Evolutionary conservation across 2,888 invertebrate genomes (phyloP), one percentile per base, ranked within the genome.

Genomic region (Heliconius aoede): DNA sequence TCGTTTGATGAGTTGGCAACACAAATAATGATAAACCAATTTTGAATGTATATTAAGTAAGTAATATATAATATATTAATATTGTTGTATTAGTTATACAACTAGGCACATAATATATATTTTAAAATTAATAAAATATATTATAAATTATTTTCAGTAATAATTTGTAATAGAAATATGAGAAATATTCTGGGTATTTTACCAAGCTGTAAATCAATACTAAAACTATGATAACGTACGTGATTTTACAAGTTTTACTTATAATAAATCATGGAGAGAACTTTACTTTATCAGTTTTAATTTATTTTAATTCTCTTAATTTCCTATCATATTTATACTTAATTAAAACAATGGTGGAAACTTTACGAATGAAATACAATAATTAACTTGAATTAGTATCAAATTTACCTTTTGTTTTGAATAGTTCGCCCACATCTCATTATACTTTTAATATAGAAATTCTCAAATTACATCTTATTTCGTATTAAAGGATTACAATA

Each of bases 311-410:
- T 64, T 64, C 5, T 32, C 32, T 5, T n/a, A 36, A 64, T 64
- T 64, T 64, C n/a, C 11, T 64, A 64, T 36, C 32, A 13, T 1
- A 32, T 64, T 32, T 64, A 21, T 9, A 11, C 4, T 32, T 24
- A n/a, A n/a, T 32, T 64, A 4, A 7, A n/a, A 64, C 64, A 64
- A 64, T 64, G 64, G 64, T 64, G 64, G 64, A 64, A 64, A 32
- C 36, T 36, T 60, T n/a, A n/a, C n/a, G 7, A 11, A 32, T 4
- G n/a, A 64, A 21, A 32, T 13, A 64, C 24, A 26, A 24, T 15
- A 60, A 26, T 60, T 18, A 15, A 5, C 60, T 60, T 60, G 2
- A 26, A 36, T 24, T 36, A 64, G 32, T 32, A n/a, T 24, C 32
- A 64, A 32, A 64, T n/a, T 32, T 30, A 15, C n/a, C 24, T 36